Evolutionary conservation across 1,140 invertebrate species (phyloP), one percentile per base, ranked within the genome.

Genomic region (Drosophila takahashii): DNA sequence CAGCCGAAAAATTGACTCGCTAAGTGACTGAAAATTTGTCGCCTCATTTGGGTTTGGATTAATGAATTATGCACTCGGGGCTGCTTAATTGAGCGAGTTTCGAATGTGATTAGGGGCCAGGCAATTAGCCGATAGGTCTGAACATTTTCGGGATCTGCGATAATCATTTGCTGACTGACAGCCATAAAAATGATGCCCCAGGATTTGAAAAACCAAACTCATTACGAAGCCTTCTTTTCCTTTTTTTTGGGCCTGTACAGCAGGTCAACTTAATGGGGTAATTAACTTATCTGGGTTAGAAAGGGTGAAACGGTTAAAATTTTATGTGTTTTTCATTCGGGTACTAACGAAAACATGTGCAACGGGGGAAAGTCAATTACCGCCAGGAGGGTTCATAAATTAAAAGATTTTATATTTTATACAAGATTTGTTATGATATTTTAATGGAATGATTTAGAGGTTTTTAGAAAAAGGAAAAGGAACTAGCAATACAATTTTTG

Each of bases 11-110:
- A 87, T 83, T 79, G 83, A 83, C 79, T 79, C 52, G 83, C 66
- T 71, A 83, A 87, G 84, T 83, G 84, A 69, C 59, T 72, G 61
- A 72, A 77, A 87, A 87, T 87, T 87, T 87, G 84, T 79, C 84
- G 83, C 83, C 78, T 77, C 84, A 87, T 87, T 87, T 89, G 83
- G 53, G 81, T 64, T 59, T 54, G 66, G 70, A 77, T 87, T 89
- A 87, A 87, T 87, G 74, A 87, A 89, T 87, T 89, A 87, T 89
- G 76, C 54, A 76, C 60, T 57, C 53, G 29, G 41, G 54, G 39
- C 45, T 27, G 61, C 65, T 79, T 87, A 87, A 89, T 89, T 81
- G 83, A 64, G 47, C 67, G 37, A 51, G 56, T 59, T 77, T 57
- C 83, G 78, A 89, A 87, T 87, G 59, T 65, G 84, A 89, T 87